A percentile compares a stretch with the other conserved stretches of the same genome.
These are phyloP conservation scores for Nomada hirtipes DNA, from an alignment of 2,888 invertebrate species.

Conservation along the genomic window DNA sequence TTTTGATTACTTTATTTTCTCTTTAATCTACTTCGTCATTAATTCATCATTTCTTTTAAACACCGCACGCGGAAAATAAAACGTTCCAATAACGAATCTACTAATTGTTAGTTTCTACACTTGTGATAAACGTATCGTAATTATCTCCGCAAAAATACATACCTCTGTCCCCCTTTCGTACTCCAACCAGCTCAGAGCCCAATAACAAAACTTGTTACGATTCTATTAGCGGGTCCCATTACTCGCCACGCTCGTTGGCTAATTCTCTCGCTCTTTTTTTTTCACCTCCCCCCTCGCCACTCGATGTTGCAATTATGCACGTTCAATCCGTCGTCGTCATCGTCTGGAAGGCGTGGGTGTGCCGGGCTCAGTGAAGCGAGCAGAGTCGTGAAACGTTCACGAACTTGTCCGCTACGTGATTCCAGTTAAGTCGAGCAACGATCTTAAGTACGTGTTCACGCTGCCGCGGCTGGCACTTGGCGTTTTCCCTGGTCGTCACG, in stretches of 20 bases:
- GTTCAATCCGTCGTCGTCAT: constrained; percentile 31
- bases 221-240: constrained; percentile 47
- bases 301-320: constrained; percentile 52
- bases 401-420: constrained; percentile 65
- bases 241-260: constrained; percentile 46
- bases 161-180: too few species aligned
- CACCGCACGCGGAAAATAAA: too few species aligned
- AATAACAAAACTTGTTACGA: not conserved
- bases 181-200: too few species aligned
- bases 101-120: too few species aligned
- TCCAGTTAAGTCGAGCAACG: constrained; percentile 40
- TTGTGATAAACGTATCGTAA: too few species aligned
- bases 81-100: too few species aligned
- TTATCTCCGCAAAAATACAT: too few species aligned
- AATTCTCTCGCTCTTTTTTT: constrained; percentile 47
- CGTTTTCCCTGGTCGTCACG: constrained; percentile 45
- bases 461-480: not conserved
- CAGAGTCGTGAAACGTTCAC: constrained; percentile 54
- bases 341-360: constrained; percentile 60
- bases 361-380: constrained; percentile 37
- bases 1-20: too few species aligned
- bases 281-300: not conserved
- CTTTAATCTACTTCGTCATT: too few species aligned
- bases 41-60: too few species aligned
- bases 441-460: constrained; percentile 67